Evolutionary conservation across 2,797 vertebrate species (phyloP).

Genomic region (Avahi laniger): DNA sequence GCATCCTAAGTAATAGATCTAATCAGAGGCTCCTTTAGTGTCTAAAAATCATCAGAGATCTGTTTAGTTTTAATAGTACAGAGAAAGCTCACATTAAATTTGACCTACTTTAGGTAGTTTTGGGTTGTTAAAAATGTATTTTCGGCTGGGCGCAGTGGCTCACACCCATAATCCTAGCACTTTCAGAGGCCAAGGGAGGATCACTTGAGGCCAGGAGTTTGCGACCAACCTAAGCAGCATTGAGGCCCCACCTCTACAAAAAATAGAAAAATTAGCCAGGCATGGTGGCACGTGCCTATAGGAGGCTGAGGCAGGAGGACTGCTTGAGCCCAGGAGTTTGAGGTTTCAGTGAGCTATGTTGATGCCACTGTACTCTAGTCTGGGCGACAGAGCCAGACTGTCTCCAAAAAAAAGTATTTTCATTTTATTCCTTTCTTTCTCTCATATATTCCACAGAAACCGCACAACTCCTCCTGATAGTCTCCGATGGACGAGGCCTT

Average conservation of each 20-base stretch:
- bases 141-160: not conserved
- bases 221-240: not conserved
- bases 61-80: not conserved
- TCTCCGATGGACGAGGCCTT: conserved; percentile 96
- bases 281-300: not conserved
- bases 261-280: not conserved
- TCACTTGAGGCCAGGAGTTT: not conserved
- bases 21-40: not conserved
- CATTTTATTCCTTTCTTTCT: not conserved
- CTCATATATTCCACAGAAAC: conserved; percentile 85
- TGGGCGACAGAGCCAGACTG: not conserved
- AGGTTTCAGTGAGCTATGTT: not conserved
- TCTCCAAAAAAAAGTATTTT: too few relatives aligned
- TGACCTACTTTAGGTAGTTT: not conserved
- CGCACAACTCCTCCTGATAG: conserved; percentile 94
- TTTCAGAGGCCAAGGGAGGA: not conserved
- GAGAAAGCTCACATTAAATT: not conserved
- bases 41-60: not conserved
- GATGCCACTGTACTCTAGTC: not conserved
- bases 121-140: not conserved
- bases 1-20: not conserved
- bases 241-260: not conserved
- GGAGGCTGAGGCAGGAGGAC: not conserved
- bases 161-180: not conserved
- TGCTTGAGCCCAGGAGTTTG: not conserved